Conservation (phyloP, 2,797 vertebrate genomes). For the Onychomys leucogaster region DNA sequence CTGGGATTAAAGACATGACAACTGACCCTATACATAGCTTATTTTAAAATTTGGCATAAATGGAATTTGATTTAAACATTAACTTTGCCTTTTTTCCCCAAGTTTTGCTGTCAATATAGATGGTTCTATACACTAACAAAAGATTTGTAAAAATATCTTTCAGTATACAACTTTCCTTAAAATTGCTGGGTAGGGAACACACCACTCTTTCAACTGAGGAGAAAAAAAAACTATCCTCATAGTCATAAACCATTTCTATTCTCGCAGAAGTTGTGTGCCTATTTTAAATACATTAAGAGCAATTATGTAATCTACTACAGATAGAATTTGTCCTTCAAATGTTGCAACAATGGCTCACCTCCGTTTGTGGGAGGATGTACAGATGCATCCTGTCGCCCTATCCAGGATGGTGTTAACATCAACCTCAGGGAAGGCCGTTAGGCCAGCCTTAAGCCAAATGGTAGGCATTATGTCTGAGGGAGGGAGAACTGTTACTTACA, state of each 20-base stretch:
- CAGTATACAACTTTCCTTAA: constrained; percentile 44
- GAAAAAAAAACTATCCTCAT: constrained; percentile 25
- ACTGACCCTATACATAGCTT: background rate
- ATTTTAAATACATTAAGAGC: constrained; percentile 51
- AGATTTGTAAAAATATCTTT: constrained; percentile 39
- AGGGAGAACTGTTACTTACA: background rate
- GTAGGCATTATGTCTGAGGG: background rate
- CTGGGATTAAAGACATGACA: background rate
- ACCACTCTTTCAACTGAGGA: constrained; percentile 8
- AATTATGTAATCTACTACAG: constrained; percentile 59
- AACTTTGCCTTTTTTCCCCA: background rate
- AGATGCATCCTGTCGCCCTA: constrained; percentile 79
- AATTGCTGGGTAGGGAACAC: background rate
- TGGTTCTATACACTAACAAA: constrained; percentile 52
- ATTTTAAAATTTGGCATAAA: constrained; percentile 6
- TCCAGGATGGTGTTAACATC: constrained; percentile 66
- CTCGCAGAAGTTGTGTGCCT: constrained; percentile 19
- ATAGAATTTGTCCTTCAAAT: constrained; percentile 60
- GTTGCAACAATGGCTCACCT: constrained; percentile 4
- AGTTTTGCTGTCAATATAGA: constrained; percentile 49
- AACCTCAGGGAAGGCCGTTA: constrained; percentile 72
- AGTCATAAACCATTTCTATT: constrained; percentile 51
- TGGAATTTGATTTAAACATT: background rate
- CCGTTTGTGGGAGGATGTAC: constrained; percentile 61
- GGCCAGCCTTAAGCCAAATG: background rate